Base-by-base conservation (phyloP, 2,888 invertebrate genomes). In the Marasmarcha lunaedactyla region DNA sequence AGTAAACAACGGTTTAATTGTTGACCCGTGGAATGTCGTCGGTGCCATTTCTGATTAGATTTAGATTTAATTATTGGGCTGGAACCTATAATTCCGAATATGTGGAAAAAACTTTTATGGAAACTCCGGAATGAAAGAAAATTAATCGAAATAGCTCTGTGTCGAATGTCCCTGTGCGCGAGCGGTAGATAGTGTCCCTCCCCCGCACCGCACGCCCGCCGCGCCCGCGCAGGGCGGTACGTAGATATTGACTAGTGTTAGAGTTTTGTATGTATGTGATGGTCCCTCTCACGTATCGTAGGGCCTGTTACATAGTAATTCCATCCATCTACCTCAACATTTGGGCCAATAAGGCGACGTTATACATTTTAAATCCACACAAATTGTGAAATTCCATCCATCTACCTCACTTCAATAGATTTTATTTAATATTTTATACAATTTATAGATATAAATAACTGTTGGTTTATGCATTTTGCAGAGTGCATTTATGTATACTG, bases 361-460 rank as follows among this genome's bases (percentile, higher is more conserved):
- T 70, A 64, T 71, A 64, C 63, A 63, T 61, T 49, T 60, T 60
- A 64, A 61, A 79, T 81, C 81, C 81, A 83, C 78, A 78, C 78
- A 81, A 81, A 81, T 69, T 79, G 78, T 83, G 83, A 85, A 79
- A 88, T 88, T 88, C 88, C 88, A 88, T 88, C 88, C 88, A 87
- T 85, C 88, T 88, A 88, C 88, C 88, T 88, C 88, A 88, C 85
- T 85, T 85, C 83, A 83, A 83, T 84, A 83, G 83, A 84, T 83
- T 81, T 84, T 84, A 84, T 81, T 83, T 83, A 79, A 81, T 83
- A 81, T 83, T 83, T 83, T 83, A 83, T 83, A 83, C 81, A 78
- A 81, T 81, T 81, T 83, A 81, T 83, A 83, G 81, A 74, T 79
- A 72, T 79, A 74, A 69, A 72, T 61, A 77, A 77, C 73, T 78